These are phyloP conservation scores for Parnassius mnemosyne DNA, from an alignment of 2,888 invertebrate species.

Conservation along the genomic window DNA sequence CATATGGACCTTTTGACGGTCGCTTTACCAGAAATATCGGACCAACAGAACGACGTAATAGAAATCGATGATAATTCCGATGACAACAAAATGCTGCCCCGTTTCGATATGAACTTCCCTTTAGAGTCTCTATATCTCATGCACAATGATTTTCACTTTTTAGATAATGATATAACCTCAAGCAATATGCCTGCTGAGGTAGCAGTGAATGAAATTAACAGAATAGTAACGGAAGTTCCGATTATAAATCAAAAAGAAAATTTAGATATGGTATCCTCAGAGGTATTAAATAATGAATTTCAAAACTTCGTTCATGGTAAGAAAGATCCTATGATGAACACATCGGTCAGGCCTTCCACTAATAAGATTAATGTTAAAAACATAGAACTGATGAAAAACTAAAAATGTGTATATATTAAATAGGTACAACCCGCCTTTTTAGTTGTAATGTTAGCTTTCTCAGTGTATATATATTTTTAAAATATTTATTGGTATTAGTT, in stretches of 20 bases:
- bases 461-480: too few relatives aligned
- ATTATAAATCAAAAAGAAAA: slow-evolving; percentile 58
- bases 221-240: slow-evolving; percentile 64
- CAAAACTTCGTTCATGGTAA: slow-evolving; percentile 64
- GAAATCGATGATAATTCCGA: slow-evolving; percentile 76
- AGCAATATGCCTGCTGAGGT: slow-evolving; percentile 51
- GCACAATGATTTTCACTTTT: slow-evolving; percentile 72
- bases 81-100: slow-evolving; percentile 65
- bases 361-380: slow-evolving; percentile 76
- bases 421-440: background rate
- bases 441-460: too few relatives aligned
- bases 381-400: slow-evolving; percentile 75
- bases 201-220: slow-evolving; percentile 54
- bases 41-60: slow-evolving; percentile 66
- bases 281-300: slow-evolving; percentile 48
- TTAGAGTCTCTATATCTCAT: slow-evolving; percentile 66
- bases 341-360: slow-evolving; percentile 59
- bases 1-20: slow-evolving; percentile 63
- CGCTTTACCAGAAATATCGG: slow-evolving; percentile 56
- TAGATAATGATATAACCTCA: slow-evolving; percentile 61
- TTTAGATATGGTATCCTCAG: slow-evolving; percentile 42
- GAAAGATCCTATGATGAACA: slow-evolving; percentile 75
- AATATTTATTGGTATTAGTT: too few relatives aligned
- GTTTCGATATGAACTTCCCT: slow-evolving; percentile 70
- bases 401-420: slow-evolving; percentile 17